phyloP scores from a whole-genome alignment of 2,888 invertebrate species.

The Lasioglossum oenotherae region DNA sequence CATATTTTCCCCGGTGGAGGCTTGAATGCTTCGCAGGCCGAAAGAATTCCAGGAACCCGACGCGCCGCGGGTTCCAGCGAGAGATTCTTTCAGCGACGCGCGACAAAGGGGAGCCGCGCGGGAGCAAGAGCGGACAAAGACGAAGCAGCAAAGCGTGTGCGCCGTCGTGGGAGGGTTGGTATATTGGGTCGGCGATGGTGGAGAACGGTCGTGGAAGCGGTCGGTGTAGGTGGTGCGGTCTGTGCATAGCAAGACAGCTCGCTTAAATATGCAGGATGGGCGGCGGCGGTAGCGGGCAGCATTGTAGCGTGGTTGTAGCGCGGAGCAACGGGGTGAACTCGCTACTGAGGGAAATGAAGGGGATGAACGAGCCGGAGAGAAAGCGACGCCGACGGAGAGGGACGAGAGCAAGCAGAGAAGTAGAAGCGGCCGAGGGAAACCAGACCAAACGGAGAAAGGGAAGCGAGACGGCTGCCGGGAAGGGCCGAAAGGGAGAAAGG shows the following conservation, averaged over 20 bases:
- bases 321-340: slow-evolving; percentile 81
- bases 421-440: slow-evolving; percentile 15
- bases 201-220: slow-evolving; percentile 65
- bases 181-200: slow-evolving; percentile 55
- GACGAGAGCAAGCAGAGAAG: slow-evolving; percentile 14
- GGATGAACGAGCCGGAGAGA: slow-evolving; percentile 70
- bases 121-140: slow-evolving; percentile 33
- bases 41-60: slow-evolving; percentile 11
- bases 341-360: slow-evolving; percentile 78
- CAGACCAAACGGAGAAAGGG: slow-evolving; percentile 23
- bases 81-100: background rate
- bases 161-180: slow-evolving; percentile 19
- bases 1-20: background rate
- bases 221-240: slow-evolving; percentile 71
- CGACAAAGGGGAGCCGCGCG: slow-evolving; percentile 31
- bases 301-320: slow-evolving; percentile 82
- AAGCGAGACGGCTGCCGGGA: slow-evolving; percentile 14
- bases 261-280: slow-evolving; percentile 84
- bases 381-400: slow-evolving; percentile 47
- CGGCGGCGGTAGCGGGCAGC: slow-evolving; percentile 80
- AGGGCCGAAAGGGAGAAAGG: slow-evolving; percentile 24
- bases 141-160: slow-evolving; percentile 39
- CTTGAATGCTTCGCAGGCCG: background rate
- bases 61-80: background rate
- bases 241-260: slow-evolving; percentile 82